Evolutionary conservation across 2,797 vertebrate genomes (phyloP), one percentile per base, ranked within the genome.

Genomic region (Acanthiza pusilla): DNA sequence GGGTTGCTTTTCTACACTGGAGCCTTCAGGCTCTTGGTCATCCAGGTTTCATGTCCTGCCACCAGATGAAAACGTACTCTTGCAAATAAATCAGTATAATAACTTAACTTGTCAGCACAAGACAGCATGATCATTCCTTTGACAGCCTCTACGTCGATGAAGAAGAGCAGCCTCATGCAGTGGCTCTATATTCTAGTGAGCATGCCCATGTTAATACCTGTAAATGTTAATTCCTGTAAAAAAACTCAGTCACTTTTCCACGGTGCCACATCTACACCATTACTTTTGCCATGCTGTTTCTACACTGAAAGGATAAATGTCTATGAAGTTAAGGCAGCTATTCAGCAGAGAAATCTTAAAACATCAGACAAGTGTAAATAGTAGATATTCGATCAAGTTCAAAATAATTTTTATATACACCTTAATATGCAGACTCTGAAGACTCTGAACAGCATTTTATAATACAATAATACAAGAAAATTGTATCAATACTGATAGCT

Each of bases 121-220:
- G 77, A 51, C 16, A 57, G 32, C 7, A 1, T 9, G 21, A 15
- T 15, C 0, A 0, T 30, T 10, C 29, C 9, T 68, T 65, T 38
- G 53, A 26, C 10, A 40, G 36, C 10, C 13, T 71, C 21, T 38
- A 0, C 0, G 1, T 30, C 20, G 16, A 11, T 51, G 16, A 16
- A 16, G 32, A 73, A 51, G 8, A 65, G 30, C 34, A 40, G 54
- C 32, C 4, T 1, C 9, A 2, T 15, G 13, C 13, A 8, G 5
- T 20, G 72, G 34, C 13, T 58, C 1, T 22, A 2, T 16, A 16
- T 50, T 40, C 21, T 48, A 27, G 68, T 0, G 10, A 30, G 13
- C 32, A 58, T 34, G 13, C 38, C 10, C 4, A 2, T 9, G 1
- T 2, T 45, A 25, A 30, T 48, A 72, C 12, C 14, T 54, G 23